Percentiles rank a stretch among this genome's conserved stretches.
These are phyloP conservation scores for Rhopalosiphum padi DNA, from an alignment of 1,140 invertebrate genomes.

Conservation along the genomic window DNA sequence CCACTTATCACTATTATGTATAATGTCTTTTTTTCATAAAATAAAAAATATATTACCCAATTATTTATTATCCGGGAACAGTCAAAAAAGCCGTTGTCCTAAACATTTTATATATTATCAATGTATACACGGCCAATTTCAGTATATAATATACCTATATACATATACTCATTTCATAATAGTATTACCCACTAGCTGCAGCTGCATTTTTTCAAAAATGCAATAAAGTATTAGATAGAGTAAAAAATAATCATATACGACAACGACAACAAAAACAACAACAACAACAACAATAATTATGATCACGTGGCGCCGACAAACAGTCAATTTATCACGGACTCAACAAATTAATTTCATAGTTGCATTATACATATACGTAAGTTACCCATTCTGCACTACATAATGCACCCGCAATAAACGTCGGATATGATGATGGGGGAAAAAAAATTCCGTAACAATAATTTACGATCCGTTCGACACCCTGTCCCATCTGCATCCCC, in stretches of 20 bases:
- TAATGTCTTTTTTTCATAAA: too few species aligned
- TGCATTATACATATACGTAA: background rate
- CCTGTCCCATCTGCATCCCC: background rate
- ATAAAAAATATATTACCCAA: too few species aligned
- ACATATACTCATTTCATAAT: background rate
- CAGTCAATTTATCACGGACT: background rate
- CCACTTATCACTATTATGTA: too few species aligned
- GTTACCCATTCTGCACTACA: background rate
- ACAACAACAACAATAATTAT: background rate
- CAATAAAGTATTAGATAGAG: background rate
- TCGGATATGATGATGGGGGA: background rate
- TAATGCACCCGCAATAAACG: background rate
- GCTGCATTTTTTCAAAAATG: background rate
- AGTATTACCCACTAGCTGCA: background rate
- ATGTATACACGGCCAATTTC: too few species aligned
- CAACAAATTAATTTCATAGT: background rate
- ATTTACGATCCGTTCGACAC: constrained; percentile 23
- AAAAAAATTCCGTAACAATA: background rate
- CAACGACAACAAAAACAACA: too few species aligned
- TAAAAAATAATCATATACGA: background rate
- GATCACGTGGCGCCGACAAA: background rate
- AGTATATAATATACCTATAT: too few species aligned
- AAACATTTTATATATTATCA: too few species aligned
- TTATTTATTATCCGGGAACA: too few species aligned
- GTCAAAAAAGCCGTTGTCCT: too few species aligned